These are phyloP conservation scores for Periophthalmus modestus DNA, from an alignment of 2,113 vertebrate genomes.

Conservation along the genomic window DNA sequence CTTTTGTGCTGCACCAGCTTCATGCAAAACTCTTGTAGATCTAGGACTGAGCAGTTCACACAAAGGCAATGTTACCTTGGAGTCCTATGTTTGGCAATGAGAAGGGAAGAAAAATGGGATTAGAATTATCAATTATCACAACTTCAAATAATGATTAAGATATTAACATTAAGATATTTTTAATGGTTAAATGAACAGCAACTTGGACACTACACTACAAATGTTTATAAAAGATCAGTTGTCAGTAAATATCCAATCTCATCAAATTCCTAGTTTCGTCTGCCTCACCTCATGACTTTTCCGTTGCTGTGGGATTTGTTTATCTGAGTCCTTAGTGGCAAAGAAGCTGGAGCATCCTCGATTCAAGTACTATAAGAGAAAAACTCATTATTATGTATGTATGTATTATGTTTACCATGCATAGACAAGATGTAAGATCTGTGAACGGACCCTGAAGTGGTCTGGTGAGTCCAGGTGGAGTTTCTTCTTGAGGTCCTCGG, in stretches of 20 bases:
- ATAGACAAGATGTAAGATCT: neutral
- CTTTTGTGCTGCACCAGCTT: conserved; percentile 65
- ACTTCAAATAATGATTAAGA: neutral
- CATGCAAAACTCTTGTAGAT: conserved; percentile 54
- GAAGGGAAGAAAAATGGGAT: conserved; percentile 50
- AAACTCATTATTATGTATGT: neutral
- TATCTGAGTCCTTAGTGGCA: conserved; percentile 92
- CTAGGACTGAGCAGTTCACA: conserved; percentile 26
- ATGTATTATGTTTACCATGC: too few relatives aligned
- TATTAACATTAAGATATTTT: neutral
- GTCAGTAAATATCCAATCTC: conserved; percentile 16
- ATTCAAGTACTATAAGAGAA: conserved; percentile 88
- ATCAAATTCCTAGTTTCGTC: conserved; percentile 39
- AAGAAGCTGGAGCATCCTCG: conserved; percentile 96
- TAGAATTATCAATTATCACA: conserved; percentile 17
- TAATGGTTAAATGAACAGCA: neutral
- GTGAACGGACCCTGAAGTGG: conserved; percentile 89
- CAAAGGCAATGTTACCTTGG: conserved; percentile 88
- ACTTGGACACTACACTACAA: neutral
- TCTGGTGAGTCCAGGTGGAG: conserved; percentile 93
- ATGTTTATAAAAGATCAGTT: neutral
- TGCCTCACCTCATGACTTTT: conserved; percentile 92
- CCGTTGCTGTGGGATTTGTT: conserved; percentile 93
- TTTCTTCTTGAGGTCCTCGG: conserved; percentile 91
- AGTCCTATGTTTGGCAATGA: conserved; percentile 84